Evolutionary conservation across 2,797 vertebrate genomes (phyloP), one percentile per base, ranked within the genome.

Genomic region (Hippopotamyrus pictus): DNA sequence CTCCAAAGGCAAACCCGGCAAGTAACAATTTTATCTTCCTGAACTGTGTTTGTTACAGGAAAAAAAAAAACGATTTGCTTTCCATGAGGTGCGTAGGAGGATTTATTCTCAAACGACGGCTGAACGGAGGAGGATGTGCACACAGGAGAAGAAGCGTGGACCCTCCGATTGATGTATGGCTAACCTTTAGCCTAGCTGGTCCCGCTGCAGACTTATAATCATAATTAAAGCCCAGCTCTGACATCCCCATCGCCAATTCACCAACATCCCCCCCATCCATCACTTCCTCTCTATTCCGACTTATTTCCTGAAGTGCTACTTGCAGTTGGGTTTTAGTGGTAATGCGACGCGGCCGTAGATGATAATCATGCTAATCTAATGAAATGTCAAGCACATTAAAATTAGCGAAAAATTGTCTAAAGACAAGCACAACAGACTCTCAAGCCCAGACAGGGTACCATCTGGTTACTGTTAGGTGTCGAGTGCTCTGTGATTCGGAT

Each of bases 311-410:
- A 88, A 79, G 85, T 89, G 89, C 51, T 82, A 89, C 89, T 88
- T 89, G 65, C 48, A 86, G 79, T 88, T 82, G 73, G 51, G 48
- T 41, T 69, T 62, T 88, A 87, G 86, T 85, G 51, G 85, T 59
- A 79, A 69, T 25, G 69, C 4, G 25, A 59, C 46, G 2, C 33
- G 22, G 29, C 84, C 37, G 12, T 54, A 85, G 89, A 79, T 59
- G 50, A 79, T 82, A 89, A 89, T 87, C 51, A 90, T 89, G 89
- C 90, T 88, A 90, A 90, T 88, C 29, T 86, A 90, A 88, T 90
- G 41, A 91, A 91, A 90, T 90, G 88, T 92, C 90, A 91, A 88
- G 87, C 85, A 86, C 88, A 46, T 90, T 76, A 87, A 91, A 91
- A 90, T 90, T 17, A 33, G 86, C n/a, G 51, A 83, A 89, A 89